Evolutionary conservation across 64 coral and sea anemone species (phyloP).

Genomic region (Pocillopora damicornis): DNA sequence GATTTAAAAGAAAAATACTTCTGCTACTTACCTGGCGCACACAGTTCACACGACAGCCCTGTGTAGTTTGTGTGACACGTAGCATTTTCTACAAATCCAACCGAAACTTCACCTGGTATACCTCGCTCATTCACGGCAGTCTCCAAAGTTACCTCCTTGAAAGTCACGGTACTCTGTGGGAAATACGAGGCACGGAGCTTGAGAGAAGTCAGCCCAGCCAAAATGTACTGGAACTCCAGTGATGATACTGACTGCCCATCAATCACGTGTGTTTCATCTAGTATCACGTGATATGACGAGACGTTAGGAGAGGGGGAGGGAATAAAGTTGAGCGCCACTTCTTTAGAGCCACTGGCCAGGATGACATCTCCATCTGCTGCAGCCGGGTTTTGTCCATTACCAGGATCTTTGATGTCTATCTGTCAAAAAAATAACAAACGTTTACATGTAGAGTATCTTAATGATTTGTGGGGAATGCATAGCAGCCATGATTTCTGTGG

Average conservation of each 20-base stretch:
- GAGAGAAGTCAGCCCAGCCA: constrained; percentile 69
- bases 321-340: constrained; percentile 35
- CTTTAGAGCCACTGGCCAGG: constrained; percentile 27
- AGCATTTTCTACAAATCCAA: constrained; percentile 82
- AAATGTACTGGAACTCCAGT: constrained; percentile 82
- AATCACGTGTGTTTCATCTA: constrained; percentile 66
- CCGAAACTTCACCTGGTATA: not conserved
- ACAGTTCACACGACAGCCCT: constrained; percentile 81
- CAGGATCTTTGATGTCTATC: constrained; percentile 19
- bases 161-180: constrained; percentile 27
- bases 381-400: not conserved
- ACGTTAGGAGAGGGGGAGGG: constrained; percentile 37
- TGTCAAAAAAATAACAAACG: not conserved
- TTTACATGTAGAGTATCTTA: not conserved
- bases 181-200: constrained; percentile 54
- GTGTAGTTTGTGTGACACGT: constrained; percentile 86
- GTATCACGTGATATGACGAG: constrained; percentile 55
- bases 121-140: constrained; percentile 33
- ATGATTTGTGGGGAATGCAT: too few relatives aligned
- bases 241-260: constrained; percentile 4
- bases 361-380: constrained; percentile 36
- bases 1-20: not conserved
- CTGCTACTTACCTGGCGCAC: constrained; percentile 63
- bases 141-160: constrained; percentile 49
- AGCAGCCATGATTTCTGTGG: too few relatives aligned